Conservation (phyloP, 1,140 invertebrate species). For the Pachypeltis micranthus region DNA sequence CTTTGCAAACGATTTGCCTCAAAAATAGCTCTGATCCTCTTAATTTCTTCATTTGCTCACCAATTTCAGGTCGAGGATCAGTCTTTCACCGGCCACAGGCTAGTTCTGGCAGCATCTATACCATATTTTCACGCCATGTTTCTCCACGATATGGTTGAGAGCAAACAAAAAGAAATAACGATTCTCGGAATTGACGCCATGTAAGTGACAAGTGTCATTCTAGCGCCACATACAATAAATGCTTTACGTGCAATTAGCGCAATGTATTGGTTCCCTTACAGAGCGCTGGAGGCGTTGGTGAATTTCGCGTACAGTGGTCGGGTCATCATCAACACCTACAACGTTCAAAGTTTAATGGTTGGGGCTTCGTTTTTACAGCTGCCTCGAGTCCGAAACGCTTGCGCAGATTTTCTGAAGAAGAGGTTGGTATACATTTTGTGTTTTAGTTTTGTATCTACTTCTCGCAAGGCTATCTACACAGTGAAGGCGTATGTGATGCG, state of each 20-base stretch:
- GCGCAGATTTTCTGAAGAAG: constrained; percentile 67
- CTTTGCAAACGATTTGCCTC: not conserved
- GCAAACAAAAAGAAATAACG: constrained; percentile 67
- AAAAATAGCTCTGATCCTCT: not conserved
- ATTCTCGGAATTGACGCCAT: constrained; percentile 68
- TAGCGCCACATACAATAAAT: no score
- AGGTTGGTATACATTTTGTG: no score
- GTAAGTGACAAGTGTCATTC: no score
- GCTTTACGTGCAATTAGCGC: no score
- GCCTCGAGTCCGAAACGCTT: constrained; percentile 67
- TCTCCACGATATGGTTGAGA: constrained; percentile 77
- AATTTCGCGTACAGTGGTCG: constrained; percentile 80
- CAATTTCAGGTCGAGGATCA: constrained; percentile 58
- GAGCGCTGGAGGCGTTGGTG: constrained; percentile 68
- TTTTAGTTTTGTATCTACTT: no score
- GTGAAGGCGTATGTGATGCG: no score
- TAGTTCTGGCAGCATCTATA: constrained; percentile 75
- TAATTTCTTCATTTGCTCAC: not conserved
- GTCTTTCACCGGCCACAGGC: constrained; percentile 68
- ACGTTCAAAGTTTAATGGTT: constrained; percentile 76
- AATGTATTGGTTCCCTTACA: constrained; percentile 35
- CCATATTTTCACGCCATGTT: constrained; percentile 91
- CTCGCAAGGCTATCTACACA: no score
- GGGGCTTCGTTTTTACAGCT: constrained; percentile 80
- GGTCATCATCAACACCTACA: constrained; percentile 62